Percentiles rank a stretch among this genome's conserved stretches.
Conservation (phyloP, 2,888 invertebrate species). For the Minunthozetes semirufus region DNA sequence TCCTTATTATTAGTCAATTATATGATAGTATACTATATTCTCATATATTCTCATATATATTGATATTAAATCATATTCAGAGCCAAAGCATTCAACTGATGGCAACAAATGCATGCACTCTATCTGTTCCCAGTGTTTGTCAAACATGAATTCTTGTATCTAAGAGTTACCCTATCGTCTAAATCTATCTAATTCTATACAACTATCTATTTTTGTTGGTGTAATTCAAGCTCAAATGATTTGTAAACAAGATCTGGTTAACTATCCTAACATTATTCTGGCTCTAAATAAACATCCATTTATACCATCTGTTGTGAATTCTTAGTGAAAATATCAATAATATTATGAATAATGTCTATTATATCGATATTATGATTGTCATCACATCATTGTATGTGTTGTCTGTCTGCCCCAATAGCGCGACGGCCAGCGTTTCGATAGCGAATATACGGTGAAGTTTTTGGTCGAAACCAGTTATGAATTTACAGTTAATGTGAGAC, state of each 20-base stretch:
- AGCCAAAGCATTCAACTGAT: neutral
- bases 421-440: slow-evolving; percentile 56
- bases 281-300: neutral
- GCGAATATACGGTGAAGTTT: slow-evolving; percentile 55
- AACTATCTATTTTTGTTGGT: too few relatives aligned
- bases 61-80: neutral
- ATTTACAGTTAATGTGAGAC: slow-evolving; percentile 55
- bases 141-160: too few relatives aligned
- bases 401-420: slow-evolving; percentile 43
- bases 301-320: neutral
- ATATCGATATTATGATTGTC: too few relatives aligned
- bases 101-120: neutral
- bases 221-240: too few relatives aligned
- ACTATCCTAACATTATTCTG: too few relatives aligned
- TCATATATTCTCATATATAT: neutral
- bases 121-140: too few relatives aligned
- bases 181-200: too few relatives aligned
- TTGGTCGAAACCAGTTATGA: slow-evolving; percentile 54
- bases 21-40: neutral
- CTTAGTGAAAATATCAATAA: too few relatives aligned
- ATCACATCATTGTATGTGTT: too few relatives aligned
- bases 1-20: neutral
- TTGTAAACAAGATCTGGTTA: too few relatives aligned
- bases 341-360: too few relatives aligned
- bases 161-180: too few relatives aligned